Conservation (phyloP, 2,888 invertebrate genomes). For the Drosophila diplacantha region DNA sequence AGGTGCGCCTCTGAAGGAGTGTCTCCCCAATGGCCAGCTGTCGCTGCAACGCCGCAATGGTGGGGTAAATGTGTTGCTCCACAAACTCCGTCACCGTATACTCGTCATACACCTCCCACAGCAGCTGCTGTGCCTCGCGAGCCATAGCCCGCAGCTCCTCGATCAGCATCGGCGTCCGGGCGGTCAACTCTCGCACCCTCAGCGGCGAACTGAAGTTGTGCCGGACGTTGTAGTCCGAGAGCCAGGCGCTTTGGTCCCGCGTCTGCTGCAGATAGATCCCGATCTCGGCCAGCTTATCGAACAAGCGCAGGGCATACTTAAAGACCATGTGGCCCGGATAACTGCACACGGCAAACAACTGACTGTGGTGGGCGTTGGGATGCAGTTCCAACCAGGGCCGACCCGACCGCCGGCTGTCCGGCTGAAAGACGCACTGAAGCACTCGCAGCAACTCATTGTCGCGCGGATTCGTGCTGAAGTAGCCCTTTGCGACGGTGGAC, state of each 20-base stretch:
- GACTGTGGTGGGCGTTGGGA: constrained; percentile 80
- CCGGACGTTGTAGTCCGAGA: constrained; percentile 84
- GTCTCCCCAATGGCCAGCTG: constrained; percentile 79
- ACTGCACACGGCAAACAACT: constrained; percentile 82
- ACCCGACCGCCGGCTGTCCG: constrained; percentile 76
- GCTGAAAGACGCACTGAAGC: constrained; percentile 80
- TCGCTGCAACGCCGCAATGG: constrained; percentile 78
- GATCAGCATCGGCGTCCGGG: constrained; percentile 80
- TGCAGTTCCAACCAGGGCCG: constrained; percentile 81
- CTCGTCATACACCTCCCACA: constrained; percentile 81
- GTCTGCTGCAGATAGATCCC: constrained; percentile 75
- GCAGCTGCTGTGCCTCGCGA: constrained; percentile 80
- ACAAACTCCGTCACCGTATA: constrained; percentile 82
- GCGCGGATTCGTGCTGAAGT: constrained; percentile 80
- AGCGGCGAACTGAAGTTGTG: constrained; percentile 84
- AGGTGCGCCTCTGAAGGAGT: constrained; percentile 79
- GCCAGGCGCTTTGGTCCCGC: constrained; percentile 80
- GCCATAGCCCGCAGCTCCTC: constrained; percentile 80
- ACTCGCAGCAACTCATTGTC: constrained; percentile 78
- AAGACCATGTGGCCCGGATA: constrained; percentile 82
- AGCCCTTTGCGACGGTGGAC: constrained; percentile 81
- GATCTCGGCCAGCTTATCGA: constrained; percentile 76
- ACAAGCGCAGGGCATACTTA: constrained; percentile 77
- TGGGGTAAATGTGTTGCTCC: constrained; percentile 82
- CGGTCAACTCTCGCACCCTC: constrained; percentile 82